Evolutionary conservation across 2,888 invertebrate species (phyloP), one percentile per base, ranked within the genome.

Genomic region (Gari tellinella): DNA sequence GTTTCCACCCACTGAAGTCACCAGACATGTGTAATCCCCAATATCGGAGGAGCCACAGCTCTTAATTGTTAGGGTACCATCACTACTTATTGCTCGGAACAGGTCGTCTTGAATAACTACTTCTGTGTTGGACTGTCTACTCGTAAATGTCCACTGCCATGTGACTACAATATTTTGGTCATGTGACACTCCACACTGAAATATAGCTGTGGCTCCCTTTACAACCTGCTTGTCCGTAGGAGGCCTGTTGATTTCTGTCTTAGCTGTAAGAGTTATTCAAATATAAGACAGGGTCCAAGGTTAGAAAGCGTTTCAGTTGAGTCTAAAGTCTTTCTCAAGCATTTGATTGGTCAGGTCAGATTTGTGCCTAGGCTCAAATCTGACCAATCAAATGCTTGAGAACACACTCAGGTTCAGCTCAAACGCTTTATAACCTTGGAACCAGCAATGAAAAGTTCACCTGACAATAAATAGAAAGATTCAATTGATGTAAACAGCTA

Each of bases 171-270:
- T 85, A 4, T 95, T 95, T 52, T 96, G 95, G 93, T 99, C 98
- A 88, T 96, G 96, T 25, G 78, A 80, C 72, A 99, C 96, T 93
- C 96, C 97, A 93, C 99, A 99, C 90, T 97, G 97, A 81, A 99
- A 93, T 51, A 96, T 96, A 15, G 98, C 97, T 58, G 97, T 97
- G 84, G 97, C 96, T 23, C 99, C 98, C 73, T 99, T 94, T 75
- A 99, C 94, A 25, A 98, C 97, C 77, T 96, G 82, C 26, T 97
- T 96, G 91, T 98, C 97, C 76, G 96, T 96, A 60, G 98, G 98
- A 62, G 98, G 97, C 85, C 96, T 96, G 78, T 97, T 95, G 87
- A 99, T 98, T 93, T 97, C 96, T 12, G 98, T 98, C 86, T 97
- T 94, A 89, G 97, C 98, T 96, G 86, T 46, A 84, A 86, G n/a